These are phyloP conservation scores for Zosterops lateralis DNA, from an alignment of 2,113 vertebrate species.

Conservation along the genomic window DNA sequence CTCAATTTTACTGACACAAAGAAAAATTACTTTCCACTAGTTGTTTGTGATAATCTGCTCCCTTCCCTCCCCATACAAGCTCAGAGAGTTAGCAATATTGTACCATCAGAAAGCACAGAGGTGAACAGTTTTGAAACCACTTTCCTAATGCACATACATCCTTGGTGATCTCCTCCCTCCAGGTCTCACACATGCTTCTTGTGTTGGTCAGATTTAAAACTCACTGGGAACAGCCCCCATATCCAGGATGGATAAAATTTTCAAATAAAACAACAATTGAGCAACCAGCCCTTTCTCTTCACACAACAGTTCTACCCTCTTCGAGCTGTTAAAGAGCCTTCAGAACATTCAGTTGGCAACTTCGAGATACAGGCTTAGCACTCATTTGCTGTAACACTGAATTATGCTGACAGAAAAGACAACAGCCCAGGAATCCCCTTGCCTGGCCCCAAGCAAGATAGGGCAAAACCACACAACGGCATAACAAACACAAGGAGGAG, in stretches of 20 bases:
- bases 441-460: neutral
- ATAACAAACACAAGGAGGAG: rapidly evolving
- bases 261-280: neutral
- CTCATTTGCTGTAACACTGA: neutral
- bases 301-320: neutral
- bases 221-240: neutral
- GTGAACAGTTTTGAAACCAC: neutral
- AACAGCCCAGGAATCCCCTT: neutral
- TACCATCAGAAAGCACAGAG: conserved; percentile 15
- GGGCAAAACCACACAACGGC: neutral
- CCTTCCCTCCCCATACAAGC: neutral
- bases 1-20: conserved; percentile 42
- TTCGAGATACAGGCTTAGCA: neutral
- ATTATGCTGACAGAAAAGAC: neutral
- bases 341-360: neutral
- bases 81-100: conserved; percentile 5
- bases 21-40: conserved; percentile 40
- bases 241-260: neutral
- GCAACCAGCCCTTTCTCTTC: neutral
- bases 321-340: neutral
- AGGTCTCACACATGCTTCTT: neutral
- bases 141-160: neutral
- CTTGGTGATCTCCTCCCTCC: neutral
- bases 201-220: neutral
- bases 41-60: conserved; percentile 30